Conservation (phyloP, 1,140 invertebrate species). For the Drosophila rhopaloa region DNA sequence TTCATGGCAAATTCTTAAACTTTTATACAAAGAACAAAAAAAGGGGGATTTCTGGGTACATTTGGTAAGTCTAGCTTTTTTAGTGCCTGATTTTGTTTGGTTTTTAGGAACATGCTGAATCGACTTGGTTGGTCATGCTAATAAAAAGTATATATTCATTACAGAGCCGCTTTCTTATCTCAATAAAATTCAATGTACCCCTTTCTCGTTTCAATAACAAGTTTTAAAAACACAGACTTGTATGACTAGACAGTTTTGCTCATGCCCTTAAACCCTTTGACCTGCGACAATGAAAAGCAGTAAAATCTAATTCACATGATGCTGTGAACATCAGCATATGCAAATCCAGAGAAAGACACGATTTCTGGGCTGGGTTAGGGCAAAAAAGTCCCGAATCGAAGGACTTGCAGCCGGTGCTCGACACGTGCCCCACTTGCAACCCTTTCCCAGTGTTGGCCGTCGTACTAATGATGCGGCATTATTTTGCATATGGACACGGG, state of each 20-base stretch:
- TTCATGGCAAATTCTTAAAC: too few species aligned
- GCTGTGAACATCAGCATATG: slow-evolving; percentile 71
- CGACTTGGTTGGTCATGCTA: too few species aligned
- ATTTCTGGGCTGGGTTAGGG: slow-evolving; percentile 10
- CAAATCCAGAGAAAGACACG: slow-evolving; percentile 38
- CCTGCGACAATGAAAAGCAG: slow-evolving; percentile 39
- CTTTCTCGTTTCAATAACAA: not conserved
- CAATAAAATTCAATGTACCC: not conserved
- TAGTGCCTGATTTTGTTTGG: too few species aligned
- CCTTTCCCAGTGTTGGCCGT: slow-evolving; percentile 47
- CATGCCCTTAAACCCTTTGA: slow-evolving; percentile 42
- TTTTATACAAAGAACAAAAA: too few species aligned
- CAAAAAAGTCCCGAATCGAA: slow-evolving; percentile 15
- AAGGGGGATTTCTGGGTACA: too few species aligned
- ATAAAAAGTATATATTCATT: too few species aligned
- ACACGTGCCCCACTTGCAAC: slow-evolving; percentile 72
- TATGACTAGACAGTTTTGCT: slow-evolving; percentile 24
- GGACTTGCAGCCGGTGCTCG: slow-evolving; percentile 33
- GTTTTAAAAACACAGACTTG: slow-evolving; percentile 6
- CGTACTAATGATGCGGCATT: slow-evolving; percentile 77
- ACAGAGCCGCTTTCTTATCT: too few species aligned
- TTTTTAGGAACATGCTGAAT: too few species aligned
- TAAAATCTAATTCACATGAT: slow-evolving; percentile 45
- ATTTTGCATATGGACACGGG: slow-evolving; percentile 68
- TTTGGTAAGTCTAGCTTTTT: too few species aligned